Conservation (phyloP, 2,888 invertebrate genomes). For the Aporophyla nigra region DNA sequence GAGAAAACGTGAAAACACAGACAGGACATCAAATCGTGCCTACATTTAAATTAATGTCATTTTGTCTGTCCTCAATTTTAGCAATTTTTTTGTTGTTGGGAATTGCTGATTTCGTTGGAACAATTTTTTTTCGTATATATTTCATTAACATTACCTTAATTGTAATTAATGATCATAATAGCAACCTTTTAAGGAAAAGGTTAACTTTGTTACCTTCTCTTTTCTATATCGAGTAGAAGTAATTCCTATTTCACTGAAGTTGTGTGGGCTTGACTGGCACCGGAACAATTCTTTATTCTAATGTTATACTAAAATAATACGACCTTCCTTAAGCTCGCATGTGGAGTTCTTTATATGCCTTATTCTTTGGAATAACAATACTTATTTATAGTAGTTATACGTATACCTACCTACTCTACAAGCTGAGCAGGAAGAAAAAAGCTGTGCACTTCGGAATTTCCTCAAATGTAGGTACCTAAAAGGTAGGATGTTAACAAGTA, state of each 20-base stretch:
- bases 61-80: neutral
- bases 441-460: too few relatives aligned
- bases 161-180: neutral
- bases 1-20: neutral
- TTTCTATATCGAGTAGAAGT: neutral
- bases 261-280: slow-evolving; percentile 8
- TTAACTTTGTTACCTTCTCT: neutral
- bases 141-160: neutral
- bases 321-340: slow-evolving; percentile 28
- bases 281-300: slow-evolving; percentile 23
- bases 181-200: neutral
- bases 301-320: slow-evolving; percentile 45
- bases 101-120: neutral
- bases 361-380: slow-evolving; percentile 22
- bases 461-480: too few relatives aligned
- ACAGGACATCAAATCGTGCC: too few relatives aligned
- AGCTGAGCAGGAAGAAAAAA: too few relatives aligned
- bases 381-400: too few relatives aligned
- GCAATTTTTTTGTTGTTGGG: too few relatives aligned
- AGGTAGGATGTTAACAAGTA: neutral
- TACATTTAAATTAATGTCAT: neutral
- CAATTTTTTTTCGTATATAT: neutral
- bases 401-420: too few relatives aligned
- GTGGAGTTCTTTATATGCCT: slow-evolving; percentile 16
- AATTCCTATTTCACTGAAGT: slow-evolving; percentile 10